Percentiles rank a stretch among this genome's conserved stretches.
phyloP scores from a whole-genome alignment of 2,888 invertebrate genomes.

The Lepetodrilus schrolli region DNA sequence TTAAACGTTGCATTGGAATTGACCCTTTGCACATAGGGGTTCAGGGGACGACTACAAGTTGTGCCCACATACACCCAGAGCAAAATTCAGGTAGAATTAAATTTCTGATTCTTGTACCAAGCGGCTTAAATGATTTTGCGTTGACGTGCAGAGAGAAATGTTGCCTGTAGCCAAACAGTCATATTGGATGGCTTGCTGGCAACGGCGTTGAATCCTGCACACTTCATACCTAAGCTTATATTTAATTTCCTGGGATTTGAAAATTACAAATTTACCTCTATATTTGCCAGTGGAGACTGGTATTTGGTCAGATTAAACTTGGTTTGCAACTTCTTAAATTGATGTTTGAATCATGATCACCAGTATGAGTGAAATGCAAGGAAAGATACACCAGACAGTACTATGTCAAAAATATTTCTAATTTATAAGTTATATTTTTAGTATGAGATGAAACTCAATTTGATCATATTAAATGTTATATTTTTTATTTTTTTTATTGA shows the following conservation, averaged over 20 bases:
- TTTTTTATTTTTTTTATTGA: too few species aligned
- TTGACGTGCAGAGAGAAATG: not conserved
- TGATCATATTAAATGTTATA: not conserved
- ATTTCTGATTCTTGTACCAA: not conserved
- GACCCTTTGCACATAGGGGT: not conserved
- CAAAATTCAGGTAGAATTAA: not conserved
- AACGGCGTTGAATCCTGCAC: not conserved
- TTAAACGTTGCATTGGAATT: constrained; percentile 20
- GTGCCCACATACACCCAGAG: not conserved
- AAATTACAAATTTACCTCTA: too few species aligned
- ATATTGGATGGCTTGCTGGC: not conserved
- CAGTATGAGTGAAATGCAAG: too few species aligned
- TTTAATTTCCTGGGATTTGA: not conserved
- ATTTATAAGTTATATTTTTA: too few species aligned
- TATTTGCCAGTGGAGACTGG: too few species aligned
- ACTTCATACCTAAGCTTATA: not conserved
- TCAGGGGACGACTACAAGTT: not conserved
- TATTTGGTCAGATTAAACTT: too few species aligned
- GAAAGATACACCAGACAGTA: too few species aligned
- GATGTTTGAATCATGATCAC: too few species aligned
- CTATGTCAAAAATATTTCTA: too few species aligned
- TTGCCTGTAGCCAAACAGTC: constrained; percentile 13
- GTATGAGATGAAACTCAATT: not conserved
- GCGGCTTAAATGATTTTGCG: constrained; percentile 17
- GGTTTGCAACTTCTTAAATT: too few species aligned